Evolutionary conservation across 2,113 vertebrate species (phyloP).

Genomic region (Pogonocichla stellata): DNA sequence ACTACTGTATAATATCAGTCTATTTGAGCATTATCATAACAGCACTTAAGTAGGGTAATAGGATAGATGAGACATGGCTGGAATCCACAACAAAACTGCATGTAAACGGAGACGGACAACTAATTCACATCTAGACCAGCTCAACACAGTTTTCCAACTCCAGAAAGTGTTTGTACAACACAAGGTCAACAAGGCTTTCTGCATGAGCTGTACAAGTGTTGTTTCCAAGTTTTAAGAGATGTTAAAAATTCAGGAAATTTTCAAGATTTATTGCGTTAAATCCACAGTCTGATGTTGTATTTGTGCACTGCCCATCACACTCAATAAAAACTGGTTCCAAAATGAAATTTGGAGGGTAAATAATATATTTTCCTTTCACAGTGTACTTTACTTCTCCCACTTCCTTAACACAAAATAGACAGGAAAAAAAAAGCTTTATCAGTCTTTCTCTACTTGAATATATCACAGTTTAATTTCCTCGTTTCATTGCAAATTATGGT

Average conservation of each 20-base stretch:
- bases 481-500: neutral
- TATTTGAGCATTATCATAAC: neutral
- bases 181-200: slow-evolving; percentile 37
- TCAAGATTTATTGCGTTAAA: slow-evolving; percentile 17
- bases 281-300: neutral
- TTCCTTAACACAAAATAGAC: neutral
- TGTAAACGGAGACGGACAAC: neutral
- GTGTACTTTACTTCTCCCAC: neutral
- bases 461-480: neutral
- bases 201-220: neutral
- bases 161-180: slow-evolving; percentile 33
- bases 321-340: slow-evolving; percentile 38
- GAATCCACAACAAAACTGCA: neutral
- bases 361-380: slow-evolving; percentile 1
- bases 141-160: neutral
- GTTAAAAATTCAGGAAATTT: slow-evolving; percentile 24
- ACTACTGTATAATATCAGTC: slow-evolving; percentile 20
- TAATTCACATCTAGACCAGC: neutral
- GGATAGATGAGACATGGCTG: neutral
- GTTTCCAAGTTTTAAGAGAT: neutral
- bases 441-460: neutral
- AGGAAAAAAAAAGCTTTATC: neutral
- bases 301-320: slow-evolving; percentile 6
- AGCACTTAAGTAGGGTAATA: neutral
- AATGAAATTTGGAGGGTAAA: slow-evolving; percentile 44